Conservation (phyloP, 2,888 invertebrate species). For the Rotaria socialis region DNA sequence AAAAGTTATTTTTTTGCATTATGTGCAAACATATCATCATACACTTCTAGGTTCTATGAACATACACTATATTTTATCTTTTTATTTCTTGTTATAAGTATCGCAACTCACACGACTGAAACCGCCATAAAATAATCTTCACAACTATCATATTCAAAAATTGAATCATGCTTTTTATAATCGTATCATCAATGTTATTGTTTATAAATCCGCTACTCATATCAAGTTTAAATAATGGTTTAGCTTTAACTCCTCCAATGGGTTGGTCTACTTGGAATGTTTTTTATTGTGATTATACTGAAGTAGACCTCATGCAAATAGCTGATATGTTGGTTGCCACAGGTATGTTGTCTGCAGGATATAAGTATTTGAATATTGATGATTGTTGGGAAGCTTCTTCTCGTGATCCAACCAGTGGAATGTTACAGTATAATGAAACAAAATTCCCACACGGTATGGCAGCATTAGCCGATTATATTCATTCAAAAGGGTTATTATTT, state of each 20-base stretch:
- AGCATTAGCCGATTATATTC: not conserved
- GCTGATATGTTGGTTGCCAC: not conserved
- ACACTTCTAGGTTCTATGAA: no score
- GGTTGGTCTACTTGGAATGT: conserved; percentile 16
- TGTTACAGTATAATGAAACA: conserved; percentile 7
- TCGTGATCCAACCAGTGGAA: not conserved
- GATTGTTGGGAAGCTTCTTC: conserved; percentile 15
- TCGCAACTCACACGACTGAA: no score
- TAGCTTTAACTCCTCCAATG: conserved; percentile 8
- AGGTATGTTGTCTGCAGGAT: not conserved
- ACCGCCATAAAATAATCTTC: no score
- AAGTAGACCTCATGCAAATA: not conserved
- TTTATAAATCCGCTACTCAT: not conserved
- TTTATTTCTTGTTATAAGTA: no score
- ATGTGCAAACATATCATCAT: no score
- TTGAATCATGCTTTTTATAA: no score
- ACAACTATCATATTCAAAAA: no score
- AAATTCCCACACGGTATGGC: not conserved
- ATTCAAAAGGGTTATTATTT: conserved; percentile 5
- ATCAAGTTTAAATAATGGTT: not conserved
- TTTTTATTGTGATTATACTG: conserved; percentile 3
- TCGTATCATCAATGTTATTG: not conserved
- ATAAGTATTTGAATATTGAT: not conserved
- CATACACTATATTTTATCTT: no score
- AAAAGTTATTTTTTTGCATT: no score